Conservation (phyloP, 2,113 vertebrate genomes). For the Trogon melanurus region DNA sequence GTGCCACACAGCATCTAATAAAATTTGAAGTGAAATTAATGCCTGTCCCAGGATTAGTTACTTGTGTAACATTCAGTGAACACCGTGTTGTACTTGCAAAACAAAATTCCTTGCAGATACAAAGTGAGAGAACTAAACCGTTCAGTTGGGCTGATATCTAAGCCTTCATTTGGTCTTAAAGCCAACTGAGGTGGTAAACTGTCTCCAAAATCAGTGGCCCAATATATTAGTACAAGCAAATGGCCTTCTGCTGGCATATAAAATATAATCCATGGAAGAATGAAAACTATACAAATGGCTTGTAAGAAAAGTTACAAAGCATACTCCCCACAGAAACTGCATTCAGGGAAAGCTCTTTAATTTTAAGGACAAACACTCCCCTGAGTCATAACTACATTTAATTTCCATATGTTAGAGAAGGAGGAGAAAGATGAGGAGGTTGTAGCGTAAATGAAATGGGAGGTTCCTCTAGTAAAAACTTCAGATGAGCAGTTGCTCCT, state of each 20-base stretch:
- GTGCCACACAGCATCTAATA: background rate
- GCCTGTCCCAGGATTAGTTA: background rate
- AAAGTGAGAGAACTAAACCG: background rate
- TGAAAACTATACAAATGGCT: background rate
- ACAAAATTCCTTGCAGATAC: background rate
- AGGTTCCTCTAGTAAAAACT: background rate
- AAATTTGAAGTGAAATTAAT: background rate
- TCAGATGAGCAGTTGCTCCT: conserved; percentile 42
- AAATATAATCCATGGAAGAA: background rate
- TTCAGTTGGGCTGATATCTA: background rate
- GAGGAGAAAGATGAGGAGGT: background rate
- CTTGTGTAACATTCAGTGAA: background rate
- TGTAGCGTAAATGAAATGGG: background rate
- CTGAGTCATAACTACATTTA: conserved; percentile 7
- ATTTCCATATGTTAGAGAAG: background rate
- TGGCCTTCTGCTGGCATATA: background rate
- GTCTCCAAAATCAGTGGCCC: background rate
- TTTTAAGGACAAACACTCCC: background rate
- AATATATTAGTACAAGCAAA: background rate
- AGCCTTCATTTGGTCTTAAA: background rate
- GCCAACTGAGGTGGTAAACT: background rate
- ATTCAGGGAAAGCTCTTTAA: background rate
- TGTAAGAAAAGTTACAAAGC: background rate
- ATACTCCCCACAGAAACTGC: background rate
- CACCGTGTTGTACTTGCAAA: background rate